Evolutionary conservation across 2,113 vertebrate genomes (phyloP).

Genomic region (Triplophysa rosa): DNA sequence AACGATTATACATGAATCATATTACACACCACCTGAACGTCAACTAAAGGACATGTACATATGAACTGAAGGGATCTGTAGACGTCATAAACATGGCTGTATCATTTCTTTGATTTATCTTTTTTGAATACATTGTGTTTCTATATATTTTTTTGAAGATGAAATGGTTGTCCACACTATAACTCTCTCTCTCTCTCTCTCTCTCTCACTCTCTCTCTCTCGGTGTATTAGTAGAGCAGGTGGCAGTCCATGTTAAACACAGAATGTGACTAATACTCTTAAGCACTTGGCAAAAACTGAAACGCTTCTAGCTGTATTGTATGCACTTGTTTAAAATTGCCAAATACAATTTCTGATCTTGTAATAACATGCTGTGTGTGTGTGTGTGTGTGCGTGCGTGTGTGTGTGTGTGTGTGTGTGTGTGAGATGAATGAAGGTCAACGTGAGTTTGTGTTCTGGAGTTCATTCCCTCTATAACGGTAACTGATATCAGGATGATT

Average conservation of each 20-base stretch:
- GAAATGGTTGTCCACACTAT: conserved; percentile 87
- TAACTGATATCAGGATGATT: not conserved
- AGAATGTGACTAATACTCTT: conserved; percentile 93
- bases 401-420: conserved; percentile 79
- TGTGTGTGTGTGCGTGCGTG: conserved; percentile 79
- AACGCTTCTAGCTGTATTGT: conserved; percentile 95
- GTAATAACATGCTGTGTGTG: conserved; percentile 87
- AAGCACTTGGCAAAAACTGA: conserved; percentile 89
- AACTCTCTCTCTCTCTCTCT: conserved; percentile 72
- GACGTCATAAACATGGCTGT: conserved; percentile 93
- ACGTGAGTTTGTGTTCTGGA: conserved; percentile 11
- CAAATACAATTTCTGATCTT: conserved; percentile 97
- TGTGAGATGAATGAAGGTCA: not conserved
- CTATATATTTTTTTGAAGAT: conserved; percentile 93
- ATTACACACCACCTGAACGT: conserved; percentile 58
- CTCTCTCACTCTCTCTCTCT: conserved; percentile 65
- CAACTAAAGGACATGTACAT: conserved; percentile 73
- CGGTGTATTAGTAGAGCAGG: conserved; percentile 80
- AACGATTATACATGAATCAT: conserved; percentile 62
- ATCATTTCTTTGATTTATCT: conserved; percentile 77
- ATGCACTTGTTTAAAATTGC: conserved; percentile 91
- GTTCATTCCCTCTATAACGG: not conserved
- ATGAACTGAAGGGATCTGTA: conserved; percentile 87
- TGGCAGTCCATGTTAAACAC: conserved; percentile 85
- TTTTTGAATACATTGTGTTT: conserved; percentile 95